A percentile compares a stretch with the other conserved stretches of the same genome.
Evolutionary conservation across 2,797 vertebrate species (phyloP).

Genomic region (Myiothlypis coronata): DNA sequence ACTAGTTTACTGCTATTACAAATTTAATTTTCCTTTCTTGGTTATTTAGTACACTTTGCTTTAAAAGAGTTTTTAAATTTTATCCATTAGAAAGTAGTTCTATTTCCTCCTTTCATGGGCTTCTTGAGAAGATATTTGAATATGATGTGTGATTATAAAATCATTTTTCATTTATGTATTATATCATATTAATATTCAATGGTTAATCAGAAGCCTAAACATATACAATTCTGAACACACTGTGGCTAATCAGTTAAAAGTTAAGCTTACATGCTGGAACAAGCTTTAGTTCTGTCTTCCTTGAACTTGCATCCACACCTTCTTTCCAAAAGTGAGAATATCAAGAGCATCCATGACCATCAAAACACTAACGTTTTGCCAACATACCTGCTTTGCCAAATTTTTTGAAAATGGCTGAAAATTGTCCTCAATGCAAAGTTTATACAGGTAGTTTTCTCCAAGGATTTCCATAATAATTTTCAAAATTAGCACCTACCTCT

Average conservation of each 20-base stretch:
- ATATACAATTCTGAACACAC: not conserved
- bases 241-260: not conserved
- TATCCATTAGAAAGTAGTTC: not conserved
- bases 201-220: not conserved
- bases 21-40: not conserved
- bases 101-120: not conserved
- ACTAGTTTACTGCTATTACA: not conserved
- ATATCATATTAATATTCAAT: not conserved
- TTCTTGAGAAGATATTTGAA: not conserved
- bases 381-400: not conserved
- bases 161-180: not conserved
- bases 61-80: not conserved
- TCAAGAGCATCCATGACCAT: fast-evolving
- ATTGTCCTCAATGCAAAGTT: not conserved
- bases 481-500: not conserved
- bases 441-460: not conserved
- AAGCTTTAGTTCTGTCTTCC: not conserved
- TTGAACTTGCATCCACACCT: not conserved
- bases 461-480: not conserved
- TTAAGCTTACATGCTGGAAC: not conserved
- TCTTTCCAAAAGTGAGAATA: not conserved
- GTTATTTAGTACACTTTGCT: not conserved
- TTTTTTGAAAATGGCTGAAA: not conserved
- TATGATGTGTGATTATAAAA: not conserved
- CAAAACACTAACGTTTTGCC: not conserved